Base-by-base conservation (phyloP, 2,797 vertebrate species). In the Microctenopoma stevenorrisi region DNA sequence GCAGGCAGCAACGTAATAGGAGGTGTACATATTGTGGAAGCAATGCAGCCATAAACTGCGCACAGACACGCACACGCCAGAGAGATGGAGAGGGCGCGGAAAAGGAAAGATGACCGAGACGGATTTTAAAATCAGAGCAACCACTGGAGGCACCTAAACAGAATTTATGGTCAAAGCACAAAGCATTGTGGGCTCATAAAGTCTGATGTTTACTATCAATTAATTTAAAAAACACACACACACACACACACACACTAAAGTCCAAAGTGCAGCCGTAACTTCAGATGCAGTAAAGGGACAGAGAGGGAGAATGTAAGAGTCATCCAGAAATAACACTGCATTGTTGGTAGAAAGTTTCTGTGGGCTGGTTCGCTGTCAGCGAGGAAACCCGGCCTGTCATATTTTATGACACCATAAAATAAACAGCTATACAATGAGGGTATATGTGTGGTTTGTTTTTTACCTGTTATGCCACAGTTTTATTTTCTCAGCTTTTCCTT, bases 141-240 rank as follows among this genome's bases (percentile, higher is more conserved):
- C 68, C 60, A 52, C 79, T 65, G 52, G 74, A 72, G 72, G 78
- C 63, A 63, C 33, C 74, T 38, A 66, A 72, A 58, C 38, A 70
- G 52, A 66, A 76, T 86, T 87, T 86, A 87, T 64, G 54, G 71
- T 63, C 50, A 62, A 68, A 11, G 15, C 30, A 52, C 2, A 9
- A 44, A 9, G 69, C 57, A 42, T 56, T 55, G 67, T 48, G 61
- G 63, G 37, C 58, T 85, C 70, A 38, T 88, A 85, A 88, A 90
- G 75, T 48, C 30, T 63, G 63, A 77, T 83, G 72, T 76, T 86
- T 84, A 62, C 74, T 15, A 81, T 85, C 72, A 87, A 82, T 85
- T 87, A 78, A 78, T 69, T 62, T 5, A 13, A 49, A 67, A 50
- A 47, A 51, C 68, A 22, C 22, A 22, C 22, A 22, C 22, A 22